These are phyloP conservation scores for Ciconia nigra DNA, from an alignment of 2,797 vertebrate species.

Conservation along the genomic window DNA sequence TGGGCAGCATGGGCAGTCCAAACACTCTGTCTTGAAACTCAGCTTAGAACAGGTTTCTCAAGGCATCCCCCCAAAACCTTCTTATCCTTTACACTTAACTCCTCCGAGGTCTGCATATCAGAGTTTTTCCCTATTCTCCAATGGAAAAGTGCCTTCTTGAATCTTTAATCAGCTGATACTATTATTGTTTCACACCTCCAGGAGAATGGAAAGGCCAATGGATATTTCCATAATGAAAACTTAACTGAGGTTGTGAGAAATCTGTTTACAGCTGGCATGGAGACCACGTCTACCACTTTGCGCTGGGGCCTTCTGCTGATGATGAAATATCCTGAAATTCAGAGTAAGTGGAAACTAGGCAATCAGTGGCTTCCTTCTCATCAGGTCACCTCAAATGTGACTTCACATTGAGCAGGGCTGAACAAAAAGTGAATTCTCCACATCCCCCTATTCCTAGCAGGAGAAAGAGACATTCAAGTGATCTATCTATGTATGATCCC, in stretches of 20 bases:
- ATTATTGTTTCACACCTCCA: neutral
- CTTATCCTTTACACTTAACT: neutral
- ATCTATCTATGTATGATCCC: too few relatives aligned
- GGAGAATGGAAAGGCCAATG: neutral
- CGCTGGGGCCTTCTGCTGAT: constrained; percentile 60
- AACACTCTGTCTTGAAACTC: neutral
- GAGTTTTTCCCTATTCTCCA: neutral
- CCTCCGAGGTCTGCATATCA: neutral
- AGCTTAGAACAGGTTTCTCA: neutral
- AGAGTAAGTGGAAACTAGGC: constrained; percentile 19
- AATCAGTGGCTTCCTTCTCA: neutral
- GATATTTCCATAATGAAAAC: constrained; percentile 30
- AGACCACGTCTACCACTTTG: constrained; percentile 58
- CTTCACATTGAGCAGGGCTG: neutral
- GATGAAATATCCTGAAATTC: constrained; percentile 65
- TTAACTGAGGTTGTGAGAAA: neutral
- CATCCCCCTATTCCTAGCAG: neutral
- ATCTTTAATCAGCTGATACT: neutral
- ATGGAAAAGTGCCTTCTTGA: neutral
- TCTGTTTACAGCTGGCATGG: constrained; percentile 56
- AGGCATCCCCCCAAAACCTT: neutral
- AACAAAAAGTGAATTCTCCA: neutral
- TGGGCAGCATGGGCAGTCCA: neutral
- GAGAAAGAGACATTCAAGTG: neutral
- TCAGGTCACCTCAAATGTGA: neutral